Evolutionary conservation across 1,140 invertebrate genomes (phyloP), one percentile per base, ranked within the genome.

Genomic region (Trypoxylus dichotomus): DNA sequence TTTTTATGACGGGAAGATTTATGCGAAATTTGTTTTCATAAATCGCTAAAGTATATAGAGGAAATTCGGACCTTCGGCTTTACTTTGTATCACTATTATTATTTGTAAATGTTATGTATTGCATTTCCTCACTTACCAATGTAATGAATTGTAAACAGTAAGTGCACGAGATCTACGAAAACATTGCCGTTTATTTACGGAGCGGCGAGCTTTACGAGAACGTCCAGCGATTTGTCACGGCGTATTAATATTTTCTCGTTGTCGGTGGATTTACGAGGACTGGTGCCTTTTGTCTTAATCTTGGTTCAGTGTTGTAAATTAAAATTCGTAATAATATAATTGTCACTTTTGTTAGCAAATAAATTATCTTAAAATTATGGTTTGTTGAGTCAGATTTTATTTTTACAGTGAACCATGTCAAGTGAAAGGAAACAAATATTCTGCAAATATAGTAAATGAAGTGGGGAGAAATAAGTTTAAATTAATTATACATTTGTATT

Each of bases 1-100:
- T 68, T 68, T 68, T 68, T 29, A 68, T 68, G 60, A 24, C 24
- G 60, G 11, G 47, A 3, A 68, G 21, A 68, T 68, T 68, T 68
- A 68, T 29, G 60, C 0, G 60, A 27, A 68, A 68, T 68, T 29
- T 68, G 60, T 68, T 68, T 68, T 68, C 60, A 27, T 27, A 68
- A 68, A 24, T 27, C 19, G 19, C 19, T 54, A 54, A 54, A 54
- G 19, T 15, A 54, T n/a, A 54, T 15, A 54, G 11, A 19, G 47
- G 19, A 19, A 54, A 54, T 54, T 54, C 15, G 19, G 15, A 19
- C 47, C 47, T 13, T 15, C 47, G 47, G 15, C 19, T n/a, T 54
- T 54, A 54, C 47, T 54, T 54, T 54, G 47, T 54, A 54, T 54
- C 7, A 54, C 19, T 54, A 37, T 37, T 37, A 37, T 37, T 37